Percentiles rank a stretch among this genome's conserved stretches.
Evolutionary conservation across 2,113 vertebrate species (phyloP).

Genomic region (Corydoras sp.): DNA sequence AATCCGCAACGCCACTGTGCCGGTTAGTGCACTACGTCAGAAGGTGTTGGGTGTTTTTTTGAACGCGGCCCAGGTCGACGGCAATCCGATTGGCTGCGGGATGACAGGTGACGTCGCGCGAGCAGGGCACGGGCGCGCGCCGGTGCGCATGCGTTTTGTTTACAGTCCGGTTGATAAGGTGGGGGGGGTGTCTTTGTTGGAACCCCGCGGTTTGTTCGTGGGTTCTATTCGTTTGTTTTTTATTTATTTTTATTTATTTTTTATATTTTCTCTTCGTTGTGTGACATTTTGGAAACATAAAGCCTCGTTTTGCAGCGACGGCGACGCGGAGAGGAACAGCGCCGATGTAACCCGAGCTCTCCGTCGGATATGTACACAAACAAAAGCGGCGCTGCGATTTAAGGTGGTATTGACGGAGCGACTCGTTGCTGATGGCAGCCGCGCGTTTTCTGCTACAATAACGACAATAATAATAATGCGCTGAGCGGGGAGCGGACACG

Average conservation of each 20-base stretch:
- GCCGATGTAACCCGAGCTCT: constrained; percentile 25
- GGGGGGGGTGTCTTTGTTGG: constrained; percentile 54
- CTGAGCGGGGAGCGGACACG: too few relatives aligned
- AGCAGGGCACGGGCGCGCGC: too few relatives aligned
- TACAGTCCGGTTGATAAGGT: background rate
- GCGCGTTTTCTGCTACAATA: too few relatives aligned
- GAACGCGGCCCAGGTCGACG: background rate
- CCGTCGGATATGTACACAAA: constrained; percentile 59
- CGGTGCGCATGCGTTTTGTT: constrained; percentile 51
- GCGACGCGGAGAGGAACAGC: background rate
- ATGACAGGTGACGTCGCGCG: constrained; percentile 42
- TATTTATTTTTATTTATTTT: too few relatives aligned
- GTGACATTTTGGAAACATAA: too few relatives aligned
- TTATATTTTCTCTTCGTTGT: too few relatives aligned
- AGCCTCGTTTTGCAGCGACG: too few relatives aligned
- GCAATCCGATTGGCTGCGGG: background rate
- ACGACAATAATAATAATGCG: too few relatives aligned
- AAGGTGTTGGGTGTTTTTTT: too few relatives aligned
- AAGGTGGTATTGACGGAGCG: constrained; percentile 57
- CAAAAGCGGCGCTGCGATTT: constrained; percentile 58
- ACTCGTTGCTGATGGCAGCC: background rate
- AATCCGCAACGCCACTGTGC: too few relatives aligned
- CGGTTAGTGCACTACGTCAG: too few relatives aligned
- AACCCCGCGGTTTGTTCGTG: background rate
- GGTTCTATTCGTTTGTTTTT: too few relatives aligned